A percentile compares a stretch with the other conserved stretches of the same genome.
Conservation (phyloP, 2,888 invertebrate species). For the Neoaliturus tenellus region DNA sequence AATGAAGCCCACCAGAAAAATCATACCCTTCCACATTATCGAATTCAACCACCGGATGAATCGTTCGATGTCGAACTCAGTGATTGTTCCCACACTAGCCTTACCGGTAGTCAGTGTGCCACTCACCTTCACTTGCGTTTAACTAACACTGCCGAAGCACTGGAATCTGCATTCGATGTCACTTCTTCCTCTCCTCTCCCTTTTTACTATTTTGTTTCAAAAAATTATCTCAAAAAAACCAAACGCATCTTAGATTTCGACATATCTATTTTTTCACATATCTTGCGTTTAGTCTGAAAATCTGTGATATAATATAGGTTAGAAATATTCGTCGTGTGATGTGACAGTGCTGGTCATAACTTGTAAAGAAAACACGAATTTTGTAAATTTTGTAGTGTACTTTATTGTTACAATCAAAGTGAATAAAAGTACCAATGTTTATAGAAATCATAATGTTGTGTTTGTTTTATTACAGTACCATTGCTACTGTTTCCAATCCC, state of each 20-base stretch:
- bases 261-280: conserved; percentile 54
- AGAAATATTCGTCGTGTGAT: conserved; percentile 43
- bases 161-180: conserved; percentile 26
- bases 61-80: no score
- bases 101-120: neutral
- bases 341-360: conserved; percentile 49
- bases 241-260: conserved; percentile 21
- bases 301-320: conserved; percentile 54
- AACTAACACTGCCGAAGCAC: conserved; percentile 47
- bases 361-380: conserved; percentile 54
- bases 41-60: no score
- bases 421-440: conserved; percentile 53
- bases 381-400: conserved; percentile 54
- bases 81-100: neutral
- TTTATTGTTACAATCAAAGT: conserved; percentile 53
- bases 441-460: conserved; percentile 29
- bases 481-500: no score
- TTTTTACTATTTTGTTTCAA: neutral
- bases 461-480: conserved; percentile 30
- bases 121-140: neutral
- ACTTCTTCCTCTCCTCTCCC: neutral
- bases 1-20: no score
- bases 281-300: conserved; percentile 54
- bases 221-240: conserved; percentile 20
- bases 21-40: no score